Evolutionary conservation across 2,113 vertebrate genomes (phyloP).

Genomic region (Callaeas wilsoni): DNA sequence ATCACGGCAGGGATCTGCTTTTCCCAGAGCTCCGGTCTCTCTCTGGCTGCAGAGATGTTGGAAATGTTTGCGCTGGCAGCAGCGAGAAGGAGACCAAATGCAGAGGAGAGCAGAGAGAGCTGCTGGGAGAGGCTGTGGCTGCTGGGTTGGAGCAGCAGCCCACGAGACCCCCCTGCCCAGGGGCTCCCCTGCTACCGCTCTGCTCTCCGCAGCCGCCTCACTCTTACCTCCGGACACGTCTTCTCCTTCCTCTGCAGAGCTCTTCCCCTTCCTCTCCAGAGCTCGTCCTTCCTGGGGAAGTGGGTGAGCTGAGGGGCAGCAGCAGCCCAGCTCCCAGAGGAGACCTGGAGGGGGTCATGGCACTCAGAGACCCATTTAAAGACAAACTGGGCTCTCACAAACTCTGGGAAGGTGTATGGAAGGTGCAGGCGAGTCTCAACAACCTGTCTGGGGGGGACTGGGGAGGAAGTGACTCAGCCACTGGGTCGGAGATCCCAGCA

Average conservation of each 20-base stretch:
- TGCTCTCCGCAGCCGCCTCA: accelerated
- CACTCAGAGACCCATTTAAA: not conserved
- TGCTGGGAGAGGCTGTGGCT: not conserved
- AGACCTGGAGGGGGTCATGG: not conserved
- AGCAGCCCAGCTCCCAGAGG: not conserved
- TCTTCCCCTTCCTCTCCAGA: not conserved
- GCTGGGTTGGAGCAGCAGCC: not conserved
- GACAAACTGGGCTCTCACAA: not conserved
- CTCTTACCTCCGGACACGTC: accelerated
- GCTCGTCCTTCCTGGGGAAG: not conserved
- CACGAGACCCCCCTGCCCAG: accelerated
- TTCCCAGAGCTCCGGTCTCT: not conserved
- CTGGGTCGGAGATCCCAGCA: not conserved
- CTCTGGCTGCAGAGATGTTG: not conserved
- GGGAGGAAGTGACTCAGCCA: not conserved
- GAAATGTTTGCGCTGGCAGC: not conserved
- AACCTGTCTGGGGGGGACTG: not conserved
- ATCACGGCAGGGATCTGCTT: not conserved
- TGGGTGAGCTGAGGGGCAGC: not conserved
- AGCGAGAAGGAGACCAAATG: not conserved
- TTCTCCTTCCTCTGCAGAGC: not conserved
- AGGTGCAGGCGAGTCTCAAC: not conserved
- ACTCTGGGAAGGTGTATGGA: not conserved
- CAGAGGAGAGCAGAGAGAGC: not conserved
- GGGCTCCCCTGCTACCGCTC: not conserved